phyloP scores from a whole-genome alignment of 2,113 vertebrate species.

The Trogon melanurus region DNA sequence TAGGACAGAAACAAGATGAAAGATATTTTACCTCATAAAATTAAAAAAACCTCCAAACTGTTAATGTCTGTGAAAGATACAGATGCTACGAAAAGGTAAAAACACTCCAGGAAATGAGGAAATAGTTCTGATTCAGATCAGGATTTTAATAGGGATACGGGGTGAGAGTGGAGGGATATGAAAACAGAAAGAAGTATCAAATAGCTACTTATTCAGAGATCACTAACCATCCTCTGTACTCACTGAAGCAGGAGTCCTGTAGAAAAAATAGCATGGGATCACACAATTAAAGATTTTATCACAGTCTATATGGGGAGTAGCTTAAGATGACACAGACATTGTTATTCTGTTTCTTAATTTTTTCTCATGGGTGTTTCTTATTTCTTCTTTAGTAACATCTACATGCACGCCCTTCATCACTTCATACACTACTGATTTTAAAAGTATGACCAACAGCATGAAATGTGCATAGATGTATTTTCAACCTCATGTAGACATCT shows the following conservation, averaged over 20 bases:
- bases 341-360: neutral
- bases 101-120: conserved; percentile 32
- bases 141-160: conserved; percentile 1
- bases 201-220: conserved; percentile 54
- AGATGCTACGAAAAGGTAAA: conserved; percentile 55
- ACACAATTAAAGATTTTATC: conserved; percentile 59
- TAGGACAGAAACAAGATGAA: conserved; percentile 12
- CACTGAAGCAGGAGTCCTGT: conserved; percentile 54
- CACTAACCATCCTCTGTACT: conserved; percentile 65
- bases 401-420: neutral
- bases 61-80: conserved; percentile 23
- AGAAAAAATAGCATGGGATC: conserved; percentile 61
- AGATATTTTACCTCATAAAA: neutral
- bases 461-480: neutral
- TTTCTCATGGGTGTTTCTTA: neutral
- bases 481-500: neutral
- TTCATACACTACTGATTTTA: neutral
- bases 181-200: conserved; percentile 41
- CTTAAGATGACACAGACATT: neutral
- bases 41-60: neutral
- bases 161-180: neutral
- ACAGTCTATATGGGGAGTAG: neutral
- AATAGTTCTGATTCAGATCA: neutral
- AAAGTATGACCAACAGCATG: neutral
- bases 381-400: neutral